Conservation (phyloP, 1,140 invertebrate species). For the Anadara kagoshimensis region DNA sequence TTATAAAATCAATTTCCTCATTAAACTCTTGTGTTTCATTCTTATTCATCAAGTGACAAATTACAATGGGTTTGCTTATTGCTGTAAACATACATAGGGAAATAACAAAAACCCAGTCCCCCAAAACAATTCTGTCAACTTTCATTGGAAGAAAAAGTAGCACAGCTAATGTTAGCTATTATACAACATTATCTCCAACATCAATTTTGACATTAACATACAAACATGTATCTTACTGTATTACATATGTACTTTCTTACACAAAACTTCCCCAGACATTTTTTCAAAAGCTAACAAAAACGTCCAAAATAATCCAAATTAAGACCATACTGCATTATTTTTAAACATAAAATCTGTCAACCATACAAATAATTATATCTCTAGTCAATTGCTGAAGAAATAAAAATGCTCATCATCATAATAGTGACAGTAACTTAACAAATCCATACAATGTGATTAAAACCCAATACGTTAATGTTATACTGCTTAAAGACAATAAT, state of each 20-base stretch:
- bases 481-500: background rate
- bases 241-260: background rate
- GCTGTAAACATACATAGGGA: too few species aligned
- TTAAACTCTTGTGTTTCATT: too few species aligned
- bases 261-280: background rate
- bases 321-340: background rate
- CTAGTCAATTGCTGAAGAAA: conserved; percentile 6
- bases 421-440: background rate
- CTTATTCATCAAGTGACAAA: too few species aligned
- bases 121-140: too few species aligned
- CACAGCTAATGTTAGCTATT: too few species aligned
- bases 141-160: too few species aligned
- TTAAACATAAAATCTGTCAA: conserved; percentile 2
- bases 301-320: background rate
- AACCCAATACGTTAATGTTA: background rate
- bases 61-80: too few species aligned
- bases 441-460: background rate
- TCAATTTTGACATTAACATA: background rate
- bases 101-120: too few species aligned
- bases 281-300: background rate
- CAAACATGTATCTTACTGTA: background rate
- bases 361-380: background rate
- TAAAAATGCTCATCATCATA: background rate
- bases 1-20: too few species aligned
- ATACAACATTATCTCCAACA: too few species aligned